Evolutionary conservation across 2,888 invertebrate species (phyloP).

Genomic region (Saturnia pavonia): DNA sequence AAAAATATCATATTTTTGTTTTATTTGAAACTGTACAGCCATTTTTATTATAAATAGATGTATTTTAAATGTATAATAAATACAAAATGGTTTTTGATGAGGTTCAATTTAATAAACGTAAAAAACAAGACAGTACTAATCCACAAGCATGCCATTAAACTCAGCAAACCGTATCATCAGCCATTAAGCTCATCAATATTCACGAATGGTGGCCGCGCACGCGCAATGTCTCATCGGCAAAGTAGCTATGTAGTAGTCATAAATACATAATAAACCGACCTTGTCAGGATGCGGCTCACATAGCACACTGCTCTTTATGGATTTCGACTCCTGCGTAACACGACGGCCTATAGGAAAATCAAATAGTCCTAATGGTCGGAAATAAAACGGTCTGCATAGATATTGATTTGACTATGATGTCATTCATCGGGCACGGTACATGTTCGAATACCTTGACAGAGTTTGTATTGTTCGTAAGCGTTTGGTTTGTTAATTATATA

Average conservation of each 20-base stretch:
- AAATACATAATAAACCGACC: slow-evolving; percentile 12
- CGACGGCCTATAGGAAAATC: slow-evolving; percentile 9
- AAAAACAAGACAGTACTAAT: neutral
- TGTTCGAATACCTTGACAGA: neutral
- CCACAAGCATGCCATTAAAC: slow-evolving; percentile 15
- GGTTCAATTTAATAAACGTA: neutral
- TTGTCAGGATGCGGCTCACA: slow-evolving; percentile 9
- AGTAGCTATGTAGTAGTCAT: neutral
- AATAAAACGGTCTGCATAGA: slow-evolving; percentile 10
- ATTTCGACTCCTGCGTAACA: slow-evolving; percentile 4
- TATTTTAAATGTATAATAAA: neutral
- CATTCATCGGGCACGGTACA: slow-evolving; percentile 9
- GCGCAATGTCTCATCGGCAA: slow-evolving; percentile 1
- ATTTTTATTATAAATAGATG: neutral
- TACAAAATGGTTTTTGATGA: neutral
- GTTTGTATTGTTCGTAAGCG: neutral
- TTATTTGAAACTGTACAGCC: neutral
- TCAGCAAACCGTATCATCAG: slow-evolving; percentile 5
- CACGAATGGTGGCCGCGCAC: neutral
- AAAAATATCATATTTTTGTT: neutral
- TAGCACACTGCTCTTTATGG: slow-evolving; percentile 1
- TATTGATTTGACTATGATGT: slow-evolving; percentile 15
- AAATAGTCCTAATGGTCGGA: slow-evolving; percentile 12
- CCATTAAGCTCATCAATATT: slow-evolving; percentile 6
- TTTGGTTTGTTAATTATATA: neutral